phyloP scores from a whole-genome alignment of 2,113 vertebrate species.

The western clawed frog (Xenopus tropicalis) region UCB_Xtro_10.0 CM004444.2:152773501-152774000 shows the following conservation, averaged over 20 bases:
- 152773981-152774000: too few species aligned
- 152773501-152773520: slow-evolving; percentile 69
- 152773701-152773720: slow-evolving; percentile 1
- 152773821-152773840: too few species aligned
- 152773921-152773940: too few species aligned
- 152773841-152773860: too few species aligned
- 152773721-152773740: background rate
- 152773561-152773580: slow-evolving; percentile 61
- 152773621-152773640: slow-evolving; percentile 55
- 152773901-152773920: too few species aligned
- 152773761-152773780: background rate
- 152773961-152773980: too few species aligned
- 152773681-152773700: too few species aligned
- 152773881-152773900: too few species aligned
- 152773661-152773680: background rate
- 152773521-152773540: slow-evolving; percentile 62
- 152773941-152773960: too few species aligned
- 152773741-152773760: background rate
- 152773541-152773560: slow-evolving; percentile 58
- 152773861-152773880: too few species aligned
- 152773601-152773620: slow-evolving; percentile 63
- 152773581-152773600: slow-evolving; percentile 69
- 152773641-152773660: background rate
- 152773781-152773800: too few species aligned
- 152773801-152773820: too few species aligned